Evolutionary conservation across 2,113 vertebrate species (phyloP).

Genomic region (Baryphthengus martii): DNA sequence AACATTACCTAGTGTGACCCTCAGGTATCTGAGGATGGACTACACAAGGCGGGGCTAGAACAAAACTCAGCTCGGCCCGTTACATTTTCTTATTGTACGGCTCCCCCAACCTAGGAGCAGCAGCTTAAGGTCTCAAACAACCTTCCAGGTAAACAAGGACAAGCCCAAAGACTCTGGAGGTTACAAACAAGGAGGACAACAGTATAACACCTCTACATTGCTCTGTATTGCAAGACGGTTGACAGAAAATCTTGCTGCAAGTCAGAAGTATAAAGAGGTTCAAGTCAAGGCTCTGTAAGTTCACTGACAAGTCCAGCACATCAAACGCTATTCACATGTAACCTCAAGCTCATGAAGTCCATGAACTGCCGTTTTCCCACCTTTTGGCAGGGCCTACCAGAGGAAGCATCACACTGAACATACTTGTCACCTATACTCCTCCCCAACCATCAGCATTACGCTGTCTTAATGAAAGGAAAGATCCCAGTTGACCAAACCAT

Average conservation of each 20-base stretch:
- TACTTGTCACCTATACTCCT: neutral
- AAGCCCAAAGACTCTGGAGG: neutral
- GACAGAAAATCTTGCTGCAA: neutral
- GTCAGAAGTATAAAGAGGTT: neutral
- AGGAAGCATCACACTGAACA: neutral
- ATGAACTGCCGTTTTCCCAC: neutral
- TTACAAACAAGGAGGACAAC: neutral
- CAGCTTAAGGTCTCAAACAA: neutral
- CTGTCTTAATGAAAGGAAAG: neutral
- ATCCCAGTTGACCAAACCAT: neutral
- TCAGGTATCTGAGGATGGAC: neutral
- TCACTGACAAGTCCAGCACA: neutral
- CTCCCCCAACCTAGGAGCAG: neutral
- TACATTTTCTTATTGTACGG: neutral
- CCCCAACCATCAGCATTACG: neutral
- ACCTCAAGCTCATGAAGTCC: neutral
- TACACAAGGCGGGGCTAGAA: neutral
- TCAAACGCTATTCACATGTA: neutral
- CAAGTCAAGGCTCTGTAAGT: neutral
- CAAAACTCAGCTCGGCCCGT: neutral
- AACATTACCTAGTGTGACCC: neutral
- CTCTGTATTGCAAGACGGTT: fast-evolving
- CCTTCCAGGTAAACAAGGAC: neutral
- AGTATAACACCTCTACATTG: neutral
- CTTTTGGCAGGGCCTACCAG: neutral